phyloP scores from a whole-genome alignment of 2,113 vertebrate genomes.

The Notiomystis cincta region DNA sequence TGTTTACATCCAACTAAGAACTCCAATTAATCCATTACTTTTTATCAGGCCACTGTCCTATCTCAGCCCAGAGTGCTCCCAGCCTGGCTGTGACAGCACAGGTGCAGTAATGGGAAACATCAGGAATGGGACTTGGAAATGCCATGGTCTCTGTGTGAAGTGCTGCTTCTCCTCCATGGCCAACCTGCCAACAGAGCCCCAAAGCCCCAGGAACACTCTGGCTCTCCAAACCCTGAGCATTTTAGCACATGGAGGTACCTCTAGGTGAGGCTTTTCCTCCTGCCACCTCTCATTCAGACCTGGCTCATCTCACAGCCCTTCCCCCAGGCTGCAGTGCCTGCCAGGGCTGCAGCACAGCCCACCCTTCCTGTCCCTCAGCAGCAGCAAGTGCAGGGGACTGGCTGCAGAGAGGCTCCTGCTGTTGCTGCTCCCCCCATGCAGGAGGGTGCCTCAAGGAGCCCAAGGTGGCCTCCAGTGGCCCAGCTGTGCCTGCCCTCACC shows the following conservation, averaged over 20 bases:
- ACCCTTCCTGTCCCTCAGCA: background rate
- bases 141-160: background rate
- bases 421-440: background rate
- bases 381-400: background rate
- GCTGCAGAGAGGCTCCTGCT: background rate
- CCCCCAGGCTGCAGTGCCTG: background rate
- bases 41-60: background rate
- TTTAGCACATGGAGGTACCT: background rate
- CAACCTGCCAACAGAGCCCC: background rate
- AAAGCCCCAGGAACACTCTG: background rate
- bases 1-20: background rate
- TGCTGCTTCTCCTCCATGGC: background rate
- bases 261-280: background rate
- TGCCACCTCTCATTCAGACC: background rate
- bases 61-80: background rate
- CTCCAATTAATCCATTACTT: background rate
- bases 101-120: rapidly evolving
- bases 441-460: background rate
- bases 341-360: background rate
- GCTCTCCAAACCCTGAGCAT: background rate
- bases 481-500: background rate
- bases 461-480: background rate
- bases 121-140: background rate
- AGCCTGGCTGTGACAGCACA: background rate
- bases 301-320: background rate